Conservation (phyloP, 2,888 invertebrate species). For the Patella caerulea region DNA sequence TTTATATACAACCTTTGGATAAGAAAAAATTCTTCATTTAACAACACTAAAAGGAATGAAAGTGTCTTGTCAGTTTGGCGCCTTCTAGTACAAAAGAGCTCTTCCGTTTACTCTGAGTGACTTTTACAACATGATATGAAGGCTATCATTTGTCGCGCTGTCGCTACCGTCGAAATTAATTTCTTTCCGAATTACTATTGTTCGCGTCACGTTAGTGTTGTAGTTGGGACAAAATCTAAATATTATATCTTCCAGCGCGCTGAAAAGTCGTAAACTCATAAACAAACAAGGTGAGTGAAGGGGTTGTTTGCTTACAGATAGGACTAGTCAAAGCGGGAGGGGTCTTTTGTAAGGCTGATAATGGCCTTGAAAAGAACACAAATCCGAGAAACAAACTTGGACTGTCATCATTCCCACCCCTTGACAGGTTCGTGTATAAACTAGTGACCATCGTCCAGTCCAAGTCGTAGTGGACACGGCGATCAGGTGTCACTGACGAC, state of each 20-base stretch:
- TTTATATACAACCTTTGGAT: background rate
- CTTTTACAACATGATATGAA: conserved; percentile 8
- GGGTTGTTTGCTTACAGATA: conserved; percentile 11
- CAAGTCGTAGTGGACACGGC: conserved; percentile 1
- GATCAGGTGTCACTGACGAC: conserved; percentile 10
- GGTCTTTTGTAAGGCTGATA: conserved; percentile 4
- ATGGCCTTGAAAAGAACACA: conserved; percentile 12
- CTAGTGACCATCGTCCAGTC: conserved; percentile 4
- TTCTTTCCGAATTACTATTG: background rate
- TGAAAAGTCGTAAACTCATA: conserved; percentile 10
- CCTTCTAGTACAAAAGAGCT: background rate
- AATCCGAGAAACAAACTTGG: background rate
- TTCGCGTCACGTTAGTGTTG: conserved; percentile 10
- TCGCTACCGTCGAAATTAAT: conserved; percentile 11
- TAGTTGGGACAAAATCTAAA: conserved; percentile 9
- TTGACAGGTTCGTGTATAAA: conserved; percentile 12
- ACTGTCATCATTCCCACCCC: conserved; percentile 10
- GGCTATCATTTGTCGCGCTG: conserved; percentile 9
- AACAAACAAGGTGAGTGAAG: conserved; percentile 9
- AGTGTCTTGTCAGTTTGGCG: conserved; percentile 11
- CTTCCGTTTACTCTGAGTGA: conserved; percentile 6
- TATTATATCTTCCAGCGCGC: conserved; percentile 3
- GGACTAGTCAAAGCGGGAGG: conserved; percentile 10
- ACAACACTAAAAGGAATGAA: background rate
- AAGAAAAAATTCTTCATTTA: conserved; percentile 1